Evolutionary conservation across 2,113 vertebrate genomes (phyloP), one percentile per base, ranked within the genome.

Genomic region (Hemiscyllium ocellatum): DNA sequence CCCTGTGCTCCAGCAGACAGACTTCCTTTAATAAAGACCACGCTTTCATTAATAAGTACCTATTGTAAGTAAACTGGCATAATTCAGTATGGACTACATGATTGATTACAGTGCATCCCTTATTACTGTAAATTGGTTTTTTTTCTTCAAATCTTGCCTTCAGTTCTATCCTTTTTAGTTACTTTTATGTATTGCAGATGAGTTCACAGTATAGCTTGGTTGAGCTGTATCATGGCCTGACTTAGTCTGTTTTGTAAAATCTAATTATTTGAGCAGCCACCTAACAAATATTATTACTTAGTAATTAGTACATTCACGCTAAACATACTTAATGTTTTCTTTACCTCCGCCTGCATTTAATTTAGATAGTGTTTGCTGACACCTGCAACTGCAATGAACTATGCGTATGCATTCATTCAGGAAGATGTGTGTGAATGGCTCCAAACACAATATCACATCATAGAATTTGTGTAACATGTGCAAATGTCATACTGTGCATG

Each of bases 241-340:
- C 24, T 95, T 94, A 26, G 42, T 29, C 65, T 94, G 29, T 76
- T 26, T 80, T 94, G 10, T 26, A 70, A 42, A 24, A 70, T 29
- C 10, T 26, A 42, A 52, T 90, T 91, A 91, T 37, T 20, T 95
- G 42, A 22, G 15, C 42, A 72, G 93, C n/a, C 65, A 33, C 3
- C 70, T 94, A 70, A 65, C 65, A 66, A 69, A 56, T 61, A 65
- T n/a, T 94, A 19, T 69, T 24, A 4, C 42, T 70, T 97, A 98
- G 97, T 97, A 98, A 98, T 98, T 98, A 97, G 80, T 4, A 97
- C 98, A 97, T 97, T 97, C 97, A 97, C 97, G 96, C 96, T 95
- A 98, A 98, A 15, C 68, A 42, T 12, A 12, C 33, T 86, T 33
- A 10, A 15, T 91, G 2, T 6, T 66, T 68, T 68, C 33, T 66